Evolutionary conservation across 2,113 vertebrate genomes (phyloP), one percentile per base, ranked within the genome.

Genomic region (Ictalurus punctatus): DNA sequence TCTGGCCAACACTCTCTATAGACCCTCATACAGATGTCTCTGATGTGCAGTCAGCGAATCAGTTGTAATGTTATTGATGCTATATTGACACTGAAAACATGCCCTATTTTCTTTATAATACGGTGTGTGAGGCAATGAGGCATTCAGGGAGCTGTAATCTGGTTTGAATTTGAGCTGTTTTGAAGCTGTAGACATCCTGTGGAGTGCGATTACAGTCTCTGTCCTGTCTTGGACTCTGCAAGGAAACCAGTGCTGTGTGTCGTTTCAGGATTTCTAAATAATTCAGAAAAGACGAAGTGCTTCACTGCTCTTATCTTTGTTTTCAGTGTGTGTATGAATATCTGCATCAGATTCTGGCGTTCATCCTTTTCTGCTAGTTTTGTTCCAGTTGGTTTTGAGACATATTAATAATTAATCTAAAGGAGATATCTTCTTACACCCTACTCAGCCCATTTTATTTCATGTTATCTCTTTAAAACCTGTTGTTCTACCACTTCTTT

Each of bases 371-470:
- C 54, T 67, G 81, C 25, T 71, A 40, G 61, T 76, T 69, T 6
- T 73, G 25, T 89, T 87, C 59, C 48, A 59, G 44, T 86, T 74
- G 17, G 25, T 58, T 65, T 87, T 63, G 30, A 21, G 81, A 79
- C 85, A 48, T 67, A 63, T 87, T 76, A 40, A 87, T 63, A 25
- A 80, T 87, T 85, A 81, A 61, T 17, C 21, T 30, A 59, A 19
- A n/a, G 10, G n/a, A 71, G 27, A 78, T 16, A 88, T 84, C 14
- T 30, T 65, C 37, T 76, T 58, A 89, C 74, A 94, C 8, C 30
- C 56, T 23, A 63, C 89, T 94, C 96, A 80, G 91, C 91, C 93
- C 84, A 95, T 95, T 0, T 94, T 95, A 67, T 95, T 95, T 54
- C 93, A 56, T 30, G 30, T 7, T 81, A n/a, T 58, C 83, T 69